phyloP scores from a whole-genome alignment of 2,113 vertebrate species.

The Oncorhynchus kisutch region DNA sequence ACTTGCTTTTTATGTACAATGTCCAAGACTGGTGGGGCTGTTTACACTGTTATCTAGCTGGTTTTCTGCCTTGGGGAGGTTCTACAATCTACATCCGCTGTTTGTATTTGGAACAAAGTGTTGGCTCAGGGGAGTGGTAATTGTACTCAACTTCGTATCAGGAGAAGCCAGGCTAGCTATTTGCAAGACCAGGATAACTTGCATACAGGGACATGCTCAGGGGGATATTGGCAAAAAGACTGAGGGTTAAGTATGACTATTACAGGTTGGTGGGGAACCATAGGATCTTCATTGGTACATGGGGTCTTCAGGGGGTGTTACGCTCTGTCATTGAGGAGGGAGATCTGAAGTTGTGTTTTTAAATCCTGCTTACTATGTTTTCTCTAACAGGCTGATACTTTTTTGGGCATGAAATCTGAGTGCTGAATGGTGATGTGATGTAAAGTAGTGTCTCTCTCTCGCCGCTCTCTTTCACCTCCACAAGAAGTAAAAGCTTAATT shows the following conservation, averaged over 20 bases:
- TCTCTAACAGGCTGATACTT: too few relatives aligned
- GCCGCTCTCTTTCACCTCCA: too few relatives aligned
- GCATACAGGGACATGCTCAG: background rate
- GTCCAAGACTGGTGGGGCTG: background rate
- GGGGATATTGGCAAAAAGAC: background rate
- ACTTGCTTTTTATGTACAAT: background rate
- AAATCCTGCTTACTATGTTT: too few relatives aligned
- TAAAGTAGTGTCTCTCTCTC: background rate
- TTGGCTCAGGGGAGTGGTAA: background rate
- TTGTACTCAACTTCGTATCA: background rate
- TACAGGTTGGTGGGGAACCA: too few relatives aligned
- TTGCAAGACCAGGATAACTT: background rate
- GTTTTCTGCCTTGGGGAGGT: background rate
- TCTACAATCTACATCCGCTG: background rate
- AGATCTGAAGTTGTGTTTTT: too few relatives aligned
- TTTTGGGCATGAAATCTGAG: too few relatives aligned
- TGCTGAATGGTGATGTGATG: too few relatives aligned
- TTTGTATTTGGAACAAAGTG: background rate
- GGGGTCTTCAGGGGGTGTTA: too few relatives aligned
- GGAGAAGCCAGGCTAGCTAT: background rate
- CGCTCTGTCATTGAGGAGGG: too few relatives aligned
- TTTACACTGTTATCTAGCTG: background rate
- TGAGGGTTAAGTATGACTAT: background rate
- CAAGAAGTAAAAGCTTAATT: constrained; percentile 42
- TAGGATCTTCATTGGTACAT: too few relatives aligned